phyloP scores from a whole-genome alignment of 1,140 invertebrate genomes.

The Ericerus pela region DNA sequence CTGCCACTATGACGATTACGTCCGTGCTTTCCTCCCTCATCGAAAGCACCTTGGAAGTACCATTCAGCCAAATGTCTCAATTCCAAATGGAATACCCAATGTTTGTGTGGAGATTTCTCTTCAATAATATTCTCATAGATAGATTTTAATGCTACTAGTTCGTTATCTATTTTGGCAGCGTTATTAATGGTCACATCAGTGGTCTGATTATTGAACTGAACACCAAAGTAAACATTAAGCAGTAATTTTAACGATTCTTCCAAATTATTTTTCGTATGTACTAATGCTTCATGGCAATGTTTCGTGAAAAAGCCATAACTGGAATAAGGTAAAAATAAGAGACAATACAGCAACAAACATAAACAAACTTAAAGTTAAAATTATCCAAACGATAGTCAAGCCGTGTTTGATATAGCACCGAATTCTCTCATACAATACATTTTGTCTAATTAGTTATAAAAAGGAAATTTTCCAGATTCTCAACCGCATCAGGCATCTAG shows the following conservation, averaged over 20 bases:
- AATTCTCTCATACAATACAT: too few species aligned
- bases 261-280: not conserved
- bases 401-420: too few species aligned
- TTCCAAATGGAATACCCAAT: not conserved
- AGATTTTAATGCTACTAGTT: not conserved
- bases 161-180: not conserved
- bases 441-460: too few species aligned
- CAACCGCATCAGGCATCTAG: too few species aligned
- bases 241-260: not conserved
- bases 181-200: too few species aligned
- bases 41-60: not conserved
- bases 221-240: not conserved
- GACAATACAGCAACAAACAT: not conserved
- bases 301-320: slow-evolving; percentile 4
- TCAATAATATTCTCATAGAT: not conserved
- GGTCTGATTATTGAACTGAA: not conserved
- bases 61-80: not conserved
- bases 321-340: not conserved
- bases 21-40: not conserved
- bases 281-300: not conserved
- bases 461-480: too few species aligned
- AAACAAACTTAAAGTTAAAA: not conserved
- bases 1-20: not conserved
- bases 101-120: not conserved
- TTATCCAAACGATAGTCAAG: not conserved